These are phyloP conservation scores for Torymus texanus DNA, from an alignment of 2,888 invertebrate species.

Conservation along the genomic window DNA sequence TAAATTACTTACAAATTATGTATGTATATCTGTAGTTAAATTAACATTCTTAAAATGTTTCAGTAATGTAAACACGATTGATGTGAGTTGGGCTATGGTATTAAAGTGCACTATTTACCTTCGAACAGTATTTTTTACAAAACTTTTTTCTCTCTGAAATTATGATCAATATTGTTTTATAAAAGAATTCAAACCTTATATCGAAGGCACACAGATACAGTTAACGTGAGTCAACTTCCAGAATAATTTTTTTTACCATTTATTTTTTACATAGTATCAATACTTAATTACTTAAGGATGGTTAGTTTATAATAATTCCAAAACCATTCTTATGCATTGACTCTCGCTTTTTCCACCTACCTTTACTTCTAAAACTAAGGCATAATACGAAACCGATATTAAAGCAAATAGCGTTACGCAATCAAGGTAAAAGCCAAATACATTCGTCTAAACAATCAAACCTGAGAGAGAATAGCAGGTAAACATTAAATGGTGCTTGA, in stretches of 20 bases:
- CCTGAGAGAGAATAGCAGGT: constrained; percentile 59
- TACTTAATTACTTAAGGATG: constrained; percentile 12
- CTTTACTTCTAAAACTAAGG: constrained; percentile 73
- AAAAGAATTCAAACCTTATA: constrained; percentile 26
- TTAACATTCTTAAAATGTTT: constrained; percentile 13
- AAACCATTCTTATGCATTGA: constrained; percentile 53
- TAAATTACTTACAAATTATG: constrained; percentile 11
- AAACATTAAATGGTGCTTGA: constrained; percentile 8
- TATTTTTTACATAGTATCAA: constrained; percentile 17
- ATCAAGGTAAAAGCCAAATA: constrained; percentile 75
- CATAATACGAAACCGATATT: constrained; percentile 73
- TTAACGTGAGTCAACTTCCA: constrained; percentile 51
- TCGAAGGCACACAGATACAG: constrained; percentile 52
- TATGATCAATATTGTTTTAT: constrained; percentile 4
- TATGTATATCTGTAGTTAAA: constrained; percentile 17
- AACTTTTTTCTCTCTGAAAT: constrained; percentile 4
- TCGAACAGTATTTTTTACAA: constrained; percentile 25
- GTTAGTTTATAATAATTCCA: constrained; percentile 26
- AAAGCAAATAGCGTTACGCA: constrained; percentile 75
- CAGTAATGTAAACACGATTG: constrained; percentile 43
- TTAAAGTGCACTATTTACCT: constrained; percentile 49
- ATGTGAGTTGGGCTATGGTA: constrained; percentile 54
- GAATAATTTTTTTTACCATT: constrained; percentile 41
- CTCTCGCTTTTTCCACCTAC: constrained; percentile 67
- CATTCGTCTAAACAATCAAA: constrained; percentile 66